Evolutionary conservation across 2,888 invertebrate genomes (phyloP).

Genomic region (Temnothorax ravouxi): DNA sequence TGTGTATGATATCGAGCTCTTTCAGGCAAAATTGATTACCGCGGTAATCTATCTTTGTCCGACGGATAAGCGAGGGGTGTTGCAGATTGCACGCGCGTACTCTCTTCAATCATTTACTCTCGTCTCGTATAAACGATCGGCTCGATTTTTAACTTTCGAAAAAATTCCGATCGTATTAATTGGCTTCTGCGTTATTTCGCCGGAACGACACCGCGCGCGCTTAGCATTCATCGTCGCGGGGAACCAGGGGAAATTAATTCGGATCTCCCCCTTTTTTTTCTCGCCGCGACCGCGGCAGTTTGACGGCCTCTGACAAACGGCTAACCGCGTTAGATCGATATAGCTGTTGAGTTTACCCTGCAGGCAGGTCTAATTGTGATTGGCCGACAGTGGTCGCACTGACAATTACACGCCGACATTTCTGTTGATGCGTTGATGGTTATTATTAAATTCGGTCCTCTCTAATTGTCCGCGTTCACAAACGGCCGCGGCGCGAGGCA

Average conservation of each 20-base stretch:
- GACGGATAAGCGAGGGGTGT: conserved; percentile 13
- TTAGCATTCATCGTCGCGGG: conserved; percentile 2
- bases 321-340: conserved; percentile 25
- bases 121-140: conserved; percentile 47
- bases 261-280: not conserved
- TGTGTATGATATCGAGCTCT: conserved; percentile 45
- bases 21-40: conserved; percentile 52
- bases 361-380: conserved; percentile 47
- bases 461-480: conserved; percentile 36
- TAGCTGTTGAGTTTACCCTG: conserved; percentile 37
- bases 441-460: conserved; percentile 49
- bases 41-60: conserved; percentile 42
- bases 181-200: conserved; percentile 41
- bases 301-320: conserved; percentile 50
- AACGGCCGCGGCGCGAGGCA: conserved; percentile 11
- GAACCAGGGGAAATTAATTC: conserved; percentile 31
- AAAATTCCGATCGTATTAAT: conserved; percentile 49
- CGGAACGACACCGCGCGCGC: conserved; percentile 9
- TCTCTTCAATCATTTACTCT: conserved; percentile 51
- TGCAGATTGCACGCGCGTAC: conserved; percentile 47
- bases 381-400: conserved; percentile 36
- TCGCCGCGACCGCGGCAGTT: conserved; percentile 6
- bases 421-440: conserved; percentile 45
- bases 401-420: conserved; percentile 49
- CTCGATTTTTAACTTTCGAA: conserved; percentile 45